Conservation (phyloP, 2,888 invertebrate species). For the Melolontha melolontha region DNA sequence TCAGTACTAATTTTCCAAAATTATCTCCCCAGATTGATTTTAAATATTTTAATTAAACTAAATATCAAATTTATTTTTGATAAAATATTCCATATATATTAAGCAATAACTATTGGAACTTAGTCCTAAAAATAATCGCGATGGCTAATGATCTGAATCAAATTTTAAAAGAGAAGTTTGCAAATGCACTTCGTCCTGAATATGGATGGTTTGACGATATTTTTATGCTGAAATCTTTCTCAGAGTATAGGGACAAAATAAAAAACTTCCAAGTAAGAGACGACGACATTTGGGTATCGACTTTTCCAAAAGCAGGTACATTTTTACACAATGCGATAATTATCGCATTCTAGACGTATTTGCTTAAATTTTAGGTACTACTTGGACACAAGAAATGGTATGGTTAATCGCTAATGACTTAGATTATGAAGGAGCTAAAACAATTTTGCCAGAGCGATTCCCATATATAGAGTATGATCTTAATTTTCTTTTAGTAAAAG, state of each 20-base stretch:
- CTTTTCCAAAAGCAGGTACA: conserved; percentile 68
- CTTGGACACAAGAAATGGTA: conserved; percentile 80
- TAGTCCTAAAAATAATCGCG: no score
- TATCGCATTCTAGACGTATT: neutral
- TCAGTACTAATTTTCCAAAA: no score
- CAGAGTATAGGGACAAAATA: conserved; percentile 54
- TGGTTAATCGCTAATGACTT: conserved; percentile 74
- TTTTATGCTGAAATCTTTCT: conserved; percentile 13
- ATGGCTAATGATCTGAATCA: conserved; percentile 18
- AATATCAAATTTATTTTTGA: no score
- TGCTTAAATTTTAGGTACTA: conserved; percentile 69
- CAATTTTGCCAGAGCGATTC: conserved; percentile 70
- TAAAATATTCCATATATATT: no score
- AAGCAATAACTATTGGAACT: no score
- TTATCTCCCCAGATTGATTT: no score
- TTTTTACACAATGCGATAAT: neutral
- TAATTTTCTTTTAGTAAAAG: no score
- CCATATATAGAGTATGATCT: conserved; percentile 76
- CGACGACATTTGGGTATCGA: conserved; percentile 67
- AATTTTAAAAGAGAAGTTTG: conserved; percentile 4
- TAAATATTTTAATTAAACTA: no score
- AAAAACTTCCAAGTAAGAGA: conserved; percentile 63
- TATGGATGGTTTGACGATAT: conserved; percentile 14
- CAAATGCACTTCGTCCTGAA: neutral
- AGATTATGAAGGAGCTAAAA: conserved; percentile 70